Percentiles rank a stretch among this genome's conserved stretches.
phyloP scores from a whole-genome alignment of 2,797 vertebrate species.

The Anguilla obscura region DNA sequence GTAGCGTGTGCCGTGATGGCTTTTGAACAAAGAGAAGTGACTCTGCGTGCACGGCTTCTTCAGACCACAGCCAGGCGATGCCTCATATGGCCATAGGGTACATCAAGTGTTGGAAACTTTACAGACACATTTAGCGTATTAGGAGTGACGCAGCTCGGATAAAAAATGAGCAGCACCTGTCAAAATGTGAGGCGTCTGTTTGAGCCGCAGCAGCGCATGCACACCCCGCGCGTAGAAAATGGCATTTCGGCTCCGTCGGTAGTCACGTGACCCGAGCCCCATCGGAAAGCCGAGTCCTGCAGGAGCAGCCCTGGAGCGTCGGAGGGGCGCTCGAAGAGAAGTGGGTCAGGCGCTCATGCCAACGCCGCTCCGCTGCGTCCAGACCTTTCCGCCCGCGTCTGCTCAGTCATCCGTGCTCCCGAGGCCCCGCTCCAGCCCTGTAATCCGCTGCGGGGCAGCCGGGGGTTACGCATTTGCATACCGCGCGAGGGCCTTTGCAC shows the following conservation, averaged over 20 bases:
- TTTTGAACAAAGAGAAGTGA: not conserved
- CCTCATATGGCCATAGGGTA: not conserved
- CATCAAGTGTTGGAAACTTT: constrained; percentile 5
- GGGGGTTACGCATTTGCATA: not conserved
- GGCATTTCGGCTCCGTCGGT: not conserved
- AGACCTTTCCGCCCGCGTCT: not conserved
- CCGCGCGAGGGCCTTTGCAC: not conserved
- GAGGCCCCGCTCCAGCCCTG: not conserved
- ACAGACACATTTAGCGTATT: not conserved
- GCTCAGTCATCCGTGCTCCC: not conserved
- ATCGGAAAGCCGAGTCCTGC: not conserved
- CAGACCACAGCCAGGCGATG: not conserved
- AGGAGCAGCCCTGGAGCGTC: constrained; percentile 23
- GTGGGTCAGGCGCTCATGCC: not conserved
- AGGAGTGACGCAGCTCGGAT: not conserved
- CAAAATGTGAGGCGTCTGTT: not conserved
- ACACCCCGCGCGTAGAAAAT: constrained; percentile 34
- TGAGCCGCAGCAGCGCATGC: constrained; percentile 30
- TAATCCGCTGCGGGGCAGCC: not conserved
- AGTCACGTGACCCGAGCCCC: constrained; percentile 3
- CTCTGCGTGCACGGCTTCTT: not conserved
- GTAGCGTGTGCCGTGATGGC: constrained; percentile 5
- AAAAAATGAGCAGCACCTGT: not conserved
- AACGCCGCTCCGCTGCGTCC: not conserved
- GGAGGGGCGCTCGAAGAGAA: constrained; percentile 23